phyloP scores from a whole-genome alignment of 2,888 invertebrate genomes.

The Agrotis clavis region DNA sequence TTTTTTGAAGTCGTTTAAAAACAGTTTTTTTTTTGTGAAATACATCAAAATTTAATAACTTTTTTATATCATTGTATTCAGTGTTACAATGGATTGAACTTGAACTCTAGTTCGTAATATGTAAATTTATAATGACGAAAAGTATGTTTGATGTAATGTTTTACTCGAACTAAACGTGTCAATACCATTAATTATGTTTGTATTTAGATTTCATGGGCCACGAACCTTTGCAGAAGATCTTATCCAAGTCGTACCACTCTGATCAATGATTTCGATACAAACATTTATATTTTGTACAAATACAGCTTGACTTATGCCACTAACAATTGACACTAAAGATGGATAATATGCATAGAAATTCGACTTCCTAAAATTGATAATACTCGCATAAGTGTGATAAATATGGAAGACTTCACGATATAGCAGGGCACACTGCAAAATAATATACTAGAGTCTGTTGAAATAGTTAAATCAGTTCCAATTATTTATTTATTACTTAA shows the following conservation, averaged over 20 bases:
- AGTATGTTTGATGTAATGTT: background rate
- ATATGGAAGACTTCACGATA: background rate
- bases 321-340: no score
- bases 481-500: background rate
- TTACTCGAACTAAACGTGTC: no score
- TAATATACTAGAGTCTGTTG: background rate
- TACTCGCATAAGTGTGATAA: background rate
- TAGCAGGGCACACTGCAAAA: background rate
- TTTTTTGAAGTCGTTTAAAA: no score
- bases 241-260: no score
- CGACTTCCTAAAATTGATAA: background rate
- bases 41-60: background rate
- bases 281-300: no score
- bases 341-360: no score
- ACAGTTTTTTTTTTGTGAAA: slow-evolving; percentile 10
- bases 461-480: slow-evolving; percentile 1
- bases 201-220: no score
- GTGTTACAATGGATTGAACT: slow-evolving; percentile 32
- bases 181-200: no score
- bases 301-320: no score
- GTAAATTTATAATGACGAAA: slow-evolving; percentile 17
- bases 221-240: no score
- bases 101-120: slow-evolving; percentile 38
- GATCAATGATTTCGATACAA: no score
- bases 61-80: slow-evolving; percentile 26